These are phyloP conservation scores for Capitulum mitella DNA, from an alignment of 2,888 invertebrate species.

Conservation along the genomic window DNA sequence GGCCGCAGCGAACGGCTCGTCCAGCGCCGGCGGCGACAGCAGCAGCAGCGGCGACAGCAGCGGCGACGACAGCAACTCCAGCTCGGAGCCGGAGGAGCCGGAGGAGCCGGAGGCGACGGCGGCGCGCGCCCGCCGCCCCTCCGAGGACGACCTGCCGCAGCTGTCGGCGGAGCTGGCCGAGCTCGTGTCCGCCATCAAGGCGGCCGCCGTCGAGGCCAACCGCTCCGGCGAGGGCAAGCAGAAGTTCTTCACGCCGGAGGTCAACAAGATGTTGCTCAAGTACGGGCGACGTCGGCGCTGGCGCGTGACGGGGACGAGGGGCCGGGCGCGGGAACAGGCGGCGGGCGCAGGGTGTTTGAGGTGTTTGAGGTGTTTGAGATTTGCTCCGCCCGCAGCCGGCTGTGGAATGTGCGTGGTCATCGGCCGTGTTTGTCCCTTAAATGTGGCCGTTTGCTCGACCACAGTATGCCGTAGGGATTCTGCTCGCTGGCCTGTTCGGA, in stretches of 20 bases:
- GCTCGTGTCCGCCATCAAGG: conserved; percentile 13
- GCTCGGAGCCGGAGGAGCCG: neutral
- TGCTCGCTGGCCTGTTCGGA: too few species aligned
- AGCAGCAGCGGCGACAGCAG: conserved; percentile 17
- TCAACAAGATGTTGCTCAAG: conserved; percentile 50
- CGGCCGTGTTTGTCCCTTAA: too few species aligned
- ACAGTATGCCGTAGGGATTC: too few species aligned
- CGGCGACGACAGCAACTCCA: neutral
- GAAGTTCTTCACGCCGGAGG: conserved; percentile 49
- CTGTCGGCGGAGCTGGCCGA: neutral
- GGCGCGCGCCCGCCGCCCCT: neutral
- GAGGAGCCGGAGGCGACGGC: neutral
- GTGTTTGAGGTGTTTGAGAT: neutral
- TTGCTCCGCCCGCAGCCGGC: too few species aligned
- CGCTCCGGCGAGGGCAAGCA: conserved; percentile 41
- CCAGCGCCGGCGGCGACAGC: neutral
- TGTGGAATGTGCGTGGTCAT: too few species aligned
- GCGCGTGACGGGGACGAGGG: too few species aligned
- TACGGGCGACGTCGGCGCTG: conserved; percentile 39
- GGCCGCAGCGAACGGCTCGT: conserved; percentile 4
- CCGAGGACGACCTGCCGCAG: conserved; percentile 1
- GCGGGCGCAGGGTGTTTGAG: too few species aligned
- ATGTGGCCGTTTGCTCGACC: too few species aligned
- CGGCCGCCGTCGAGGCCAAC: conserved; percentile 19
- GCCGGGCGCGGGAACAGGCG: too few species aligned